phyloP scores from a whole-genome alignment of 1,140 invertebrate genomes.

The Trichonephila clavata region DNA sequence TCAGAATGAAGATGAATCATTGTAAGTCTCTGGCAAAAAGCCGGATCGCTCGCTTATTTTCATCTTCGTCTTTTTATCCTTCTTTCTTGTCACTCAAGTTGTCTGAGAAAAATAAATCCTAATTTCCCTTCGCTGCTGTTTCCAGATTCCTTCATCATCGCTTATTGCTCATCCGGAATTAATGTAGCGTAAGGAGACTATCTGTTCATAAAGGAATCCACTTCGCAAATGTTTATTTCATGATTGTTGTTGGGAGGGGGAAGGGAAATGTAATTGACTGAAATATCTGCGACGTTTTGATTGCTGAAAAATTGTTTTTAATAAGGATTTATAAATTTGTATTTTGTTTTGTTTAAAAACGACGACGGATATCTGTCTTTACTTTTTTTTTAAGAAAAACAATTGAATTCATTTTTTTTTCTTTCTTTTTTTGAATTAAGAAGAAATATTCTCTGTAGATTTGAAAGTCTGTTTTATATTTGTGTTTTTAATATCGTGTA shows the following conservation, averaged over 20 bases:
- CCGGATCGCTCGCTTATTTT: constrained; percentile 15
- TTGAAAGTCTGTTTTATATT: too few species aligned
- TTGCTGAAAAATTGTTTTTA: neutral
- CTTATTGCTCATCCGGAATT: neutral
- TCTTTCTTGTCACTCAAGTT: neutral
- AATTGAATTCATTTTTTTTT: too few species aligned
- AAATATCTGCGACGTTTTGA: neutral
- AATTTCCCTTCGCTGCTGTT: neutral
- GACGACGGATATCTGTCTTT: too few species aligned
- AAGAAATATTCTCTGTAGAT: too few species aligned
- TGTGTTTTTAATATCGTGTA: too few species aligned
- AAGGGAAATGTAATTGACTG: neutral
- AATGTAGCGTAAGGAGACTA: constrained; percentile 10
- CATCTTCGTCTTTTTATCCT: neutral
- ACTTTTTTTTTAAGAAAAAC: too few species aligned
- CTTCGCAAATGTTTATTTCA: neutral
- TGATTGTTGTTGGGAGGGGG: neutral
- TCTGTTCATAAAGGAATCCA: neutral
- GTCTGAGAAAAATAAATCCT: constrained; percentile 25
- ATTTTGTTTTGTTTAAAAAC: too few species aligned
- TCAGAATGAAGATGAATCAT: constrained; percentile 33
- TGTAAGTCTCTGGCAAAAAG: constrained; percentile 14
- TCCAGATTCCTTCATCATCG: neutral
- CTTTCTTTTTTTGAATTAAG: too few species aligned
- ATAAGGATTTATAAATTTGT: too few species aligned